Conservation (phyloP, 2,113 vertebrate genomes). For the Pleuronectes platessa region DNA sequence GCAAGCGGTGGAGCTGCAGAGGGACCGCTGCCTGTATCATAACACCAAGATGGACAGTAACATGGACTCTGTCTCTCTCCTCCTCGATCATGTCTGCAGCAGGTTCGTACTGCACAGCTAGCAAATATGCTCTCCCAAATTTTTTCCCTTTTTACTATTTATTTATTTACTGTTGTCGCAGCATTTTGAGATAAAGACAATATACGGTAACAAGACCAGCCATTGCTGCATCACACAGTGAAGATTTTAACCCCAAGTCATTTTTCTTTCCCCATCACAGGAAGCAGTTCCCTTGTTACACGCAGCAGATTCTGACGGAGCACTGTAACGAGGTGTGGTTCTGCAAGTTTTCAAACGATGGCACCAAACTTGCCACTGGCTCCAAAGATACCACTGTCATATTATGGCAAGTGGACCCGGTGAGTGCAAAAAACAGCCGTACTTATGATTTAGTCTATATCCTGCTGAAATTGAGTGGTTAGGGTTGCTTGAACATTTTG, state of each 20-base stretch:
- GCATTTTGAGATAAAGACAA: not conserved
- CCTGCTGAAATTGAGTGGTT: not conserved
- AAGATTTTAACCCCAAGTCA: not conserved
- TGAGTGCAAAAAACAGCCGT: constrained; percentile 78
- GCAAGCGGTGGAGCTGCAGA: constrained; percentile 96
- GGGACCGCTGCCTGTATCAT: constrained; percentile 98
- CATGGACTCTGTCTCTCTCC: constrained; percentile 95
- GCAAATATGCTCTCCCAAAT: not conserved
- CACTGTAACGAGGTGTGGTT: constrained; percentile 99
- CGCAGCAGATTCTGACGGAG: constrained; percentile 98
- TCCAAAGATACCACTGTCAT: constrained; percentile 99
- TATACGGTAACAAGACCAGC: not conserved
- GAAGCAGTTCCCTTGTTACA: constrained; percentile 99
- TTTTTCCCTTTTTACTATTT: no score
- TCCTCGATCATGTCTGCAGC: constrained; percentile 98
- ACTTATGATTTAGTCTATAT: not conserved
- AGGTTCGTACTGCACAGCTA: constrained; percentile 80
- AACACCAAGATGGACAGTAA: constrained; percentile 97
- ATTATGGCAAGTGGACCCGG: constrained; percentile 98
- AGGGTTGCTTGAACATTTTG: not conserved
- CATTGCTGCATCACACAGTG: not conserved
- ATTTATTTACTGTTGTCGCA: not conserved
- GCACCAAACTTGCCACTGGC: constrained; percentile 99
- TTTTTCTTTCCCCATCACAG: constrained; percentile 69
- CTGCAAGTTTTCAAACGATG: constrained; percentile 99